A percentile compares a stretch with the other conserved stretches of the same genome.
These are phyloP conservation scores for Megalonaias nervosa DNA, from an alignment of 1,140 invertebrate genomes.

Conservation along the genomic window DNA sequence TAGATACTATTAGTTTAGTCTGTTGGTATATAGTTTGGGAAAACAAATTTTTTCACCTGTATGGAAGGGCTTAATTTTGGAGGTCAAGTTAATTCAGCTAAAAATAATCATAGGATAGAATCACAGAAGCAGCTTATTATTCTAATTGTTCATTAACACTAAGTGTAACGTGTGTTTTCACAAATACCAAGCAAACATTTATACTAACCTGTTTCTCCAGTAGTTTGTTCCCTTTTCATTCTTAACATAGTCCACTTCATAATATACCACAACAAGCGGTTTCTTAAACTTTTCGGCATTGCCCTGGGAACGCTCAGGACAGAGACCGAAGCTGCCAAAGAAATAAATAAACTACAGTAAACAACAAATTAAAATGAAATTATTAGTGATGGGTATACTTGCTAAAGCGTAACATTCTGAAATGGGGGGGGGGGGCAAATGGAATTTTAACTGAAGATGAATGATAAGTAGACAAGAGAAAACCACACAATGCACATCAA, in stretches of 20 bases:
- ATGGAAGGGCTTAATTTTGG: background rate
- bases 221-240: constrained; percentile 99
- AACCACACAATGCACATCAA: no score
- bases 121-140: background rate
- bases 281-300: constrained; percentile 89
- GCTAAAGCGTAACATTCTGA: no score
- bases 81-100: no score
- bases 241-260: constrained; percentile 95
- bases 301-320: constrained; percentile 89
- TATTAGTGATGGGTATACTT: background rate
- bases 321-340: constrained; percentile 87
- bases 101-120: background rate
- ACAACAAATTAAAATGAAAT: background rate
- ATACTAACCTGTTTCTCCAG: constrained; percentile 94
- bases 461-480: no score
- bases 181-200: background rate
- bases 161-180: background rate
- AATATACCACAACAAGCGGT: constrained; percentile 94
- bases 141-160: background rate
- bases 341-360: constrained; percentile 14
- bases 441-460: no score
- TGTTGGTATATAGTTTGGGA: background rate
- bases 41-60: background rate
- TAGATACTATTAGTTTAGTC: background rate
- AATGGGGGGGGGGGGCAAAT: no score